Conservation (phyloP, 2,797 vertebrate species). For the Acanthis flammea region DNA sequence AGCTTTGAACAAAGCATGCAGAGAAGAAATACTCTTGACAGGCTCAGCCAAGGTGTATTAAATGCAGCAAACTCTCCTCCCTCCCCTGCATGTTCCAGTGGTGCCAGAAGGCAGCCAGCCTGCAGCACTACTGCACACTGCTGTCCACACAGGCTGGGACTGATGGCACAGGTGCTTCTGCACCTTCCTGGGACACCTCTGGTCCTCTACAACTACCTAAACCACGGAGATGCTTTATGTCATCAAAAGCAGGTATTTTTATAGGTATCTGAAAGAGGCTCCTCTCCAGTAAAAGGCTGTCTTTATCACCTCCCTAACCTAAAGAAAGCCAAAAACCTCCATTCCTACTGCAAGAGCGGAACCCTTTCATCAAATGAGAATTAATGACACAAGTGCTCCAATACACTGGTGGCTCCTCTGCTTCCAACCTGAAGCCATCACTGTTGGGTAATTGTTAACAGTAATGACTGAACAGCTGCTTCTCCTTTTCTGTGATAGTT, state of each 20-base stretch:
- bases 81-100: rapidly evolving
- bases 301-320: neutral
- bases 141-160: neutral
- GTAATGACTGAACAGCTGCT: neutral
- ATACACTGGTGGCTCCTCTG: neutral
- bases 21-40: neutral
- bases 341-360: neutral
- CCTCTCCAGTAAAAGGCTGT: neutral
- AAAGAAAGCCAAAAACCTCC: neutral
- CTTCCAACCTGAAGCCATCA: neutral
- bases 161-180: neutral
- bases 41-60: neutral
- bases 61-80: neutral
- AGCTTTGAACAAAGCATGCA: neutral
- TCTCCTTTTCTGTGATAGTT: neutral
- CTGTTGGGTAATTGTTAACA: neutral
- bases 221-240: neutral
- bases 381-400: neutral
- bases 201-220: neutral
- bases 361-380: neutral
- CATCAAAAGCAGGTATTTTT: rapidly evolving
- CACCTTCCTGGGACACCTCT: neutral
- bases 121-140: neutral
- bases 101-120: neutral
- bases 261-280: neutral